These are phyloP conservation scores for Drosophila formosana DNA, from an alignment of 2,888 invertebrate species.

Conservation along the genomic window DNA sequence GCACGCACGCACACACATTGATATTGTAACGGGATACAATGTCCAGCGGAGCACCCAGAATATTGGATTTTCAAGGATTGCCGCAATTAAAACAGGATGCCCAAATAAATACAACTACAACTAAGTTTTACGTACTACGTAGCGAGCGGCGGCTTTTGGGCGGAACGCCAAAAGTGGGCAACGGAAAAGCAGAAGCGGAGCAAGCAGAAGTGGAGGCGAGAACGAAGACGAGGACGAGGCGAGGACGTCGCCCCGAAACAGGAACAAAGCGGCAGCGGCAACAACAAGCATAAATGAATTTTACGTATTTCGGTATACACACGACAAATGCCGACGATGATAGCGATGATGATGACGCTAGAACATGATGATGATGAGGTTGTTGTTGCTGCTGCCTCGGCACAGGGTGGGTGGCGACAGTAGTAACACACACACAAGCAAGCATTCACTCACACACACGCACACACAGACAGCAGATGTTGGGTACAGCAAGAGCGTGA, in stretches of 20 bases:
- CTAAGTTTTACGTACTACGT: constrained; percentile 25
- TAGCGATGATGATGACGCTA: constrained; percentile 26
- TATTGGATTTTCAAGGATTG: constrained; percentile 34
- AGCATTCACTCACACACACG: constrained; percentile 21
- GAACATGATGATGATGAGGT: constrained; percentile 36
- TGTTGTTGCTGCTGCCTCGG: constrained; percentile 39
- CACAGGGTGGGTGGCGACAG: constrained; percentile 74
- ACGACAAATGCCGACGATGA: constrained; percentile 65
- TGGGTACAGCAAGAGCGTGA: constrained; percentile 69
- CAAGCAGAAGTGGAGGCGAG: constrained; percentile 12
- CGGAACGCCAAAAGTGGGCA: constrained; percentile 36
- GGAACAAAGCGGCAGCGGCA: constrained; percentile 59
- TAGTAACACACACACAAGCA: constrained; percentile 57
- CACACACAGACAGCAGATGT: constrained; percentile 62
- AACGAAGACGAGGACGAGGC: neutral
- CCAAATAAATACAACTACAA: constrained; percentile 22
- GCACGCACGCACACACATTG: constrained; percentile 4
- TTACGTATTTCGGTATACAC: constrained; percentile 80
- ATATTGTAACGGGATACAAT: constrained; percentile 8
- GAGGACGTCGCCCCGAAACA: constrained; percentile 77
- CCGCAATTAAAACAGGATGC: constrained; percentile 32
- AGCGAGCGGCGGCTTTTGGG: constrained; percentile 43
- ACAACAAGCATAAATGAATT: constrained; percentile 72
- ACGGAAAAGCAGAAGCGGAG: constrained; percentile 9
- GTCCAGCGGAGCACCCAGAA: constrained; percentile 54